phyloP scores from a whole-genome alignment of 2,888 invertebrate species.

The Scelioninae gen. 1 region DNA sequence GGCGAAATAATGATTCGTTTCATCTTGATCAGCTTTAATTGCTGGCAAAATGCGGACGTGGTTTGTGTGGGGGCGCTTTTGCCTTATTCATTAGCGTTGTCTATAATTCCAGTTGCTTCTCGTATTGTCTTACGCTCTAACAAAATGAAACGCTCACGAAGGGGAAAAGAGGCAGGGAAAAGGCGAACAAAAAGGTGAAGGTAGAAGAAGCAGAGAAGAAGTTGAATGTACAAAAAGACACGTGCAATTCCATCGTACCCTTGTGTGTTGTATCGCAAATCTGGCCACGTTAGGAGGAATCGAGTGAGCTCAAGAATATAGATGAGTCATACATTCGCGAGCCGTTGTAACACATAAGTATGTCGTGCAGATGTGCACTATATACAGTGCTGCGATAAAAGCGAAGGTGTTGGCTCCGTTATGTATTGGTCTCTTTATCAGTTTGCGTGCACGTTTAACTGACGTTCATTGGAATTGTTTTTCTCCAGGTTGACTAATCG shows the following conservation, averaged over 20 bases:
- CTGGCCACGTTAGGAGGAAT: slow-evolving; percentile 47
- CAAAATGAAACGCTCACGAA: slow-evolving; percentile 16
- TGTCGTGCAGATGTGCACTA: slow-evolving; percentile 36
- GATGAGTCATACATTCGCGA: slow-evolving; percentile 59
- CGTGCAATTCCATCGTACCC: slow-evolving; percentile 45
- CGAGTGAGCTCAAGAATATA: slow-evolving; percentile 51
- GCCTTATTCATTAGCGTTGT: neutral
- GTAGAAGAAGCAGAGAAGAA: slow-evolving; percentile 13
- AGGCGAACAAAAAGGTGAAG: neutral
- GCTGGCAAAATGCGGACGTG: slow-evolving; percentile 16
- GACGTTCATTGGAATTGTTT: slow-evolving; percentile 19
- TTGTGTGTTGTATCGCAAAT: slow-evolving; percentile 59
- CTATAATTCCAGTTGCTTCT: slow-evolving; percentile 33
- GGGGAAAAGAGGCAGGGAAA: slow-evolving; percentile 9
- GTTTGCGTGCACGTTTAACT: slow-evolving; percentile 43
- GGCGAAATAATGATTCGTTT: neutral
- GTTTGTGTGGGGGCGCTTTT: neutral
- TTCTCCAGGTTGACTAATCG: slow-evolving; percentile 37
- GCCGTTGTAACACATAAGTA: slow-evolving; percentile 44
- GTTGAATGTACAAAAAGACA: slow-evolving; percentile 47
- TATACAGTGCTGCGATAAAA: slow-evolving; percentile 56
- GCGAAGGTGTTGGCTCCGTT: slow-evolving; percentile 60
- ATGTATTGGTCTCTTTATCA: slow-evolving; percentile 51
- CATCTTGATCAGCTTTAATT: slow-evolving; percentile 7
- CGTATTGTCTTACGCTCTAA: slow-evolving; percentile 32